Conservation (phyloP, 2,888 invertebrate genomes). For the Chrysopilus asiliformis region DNA sequence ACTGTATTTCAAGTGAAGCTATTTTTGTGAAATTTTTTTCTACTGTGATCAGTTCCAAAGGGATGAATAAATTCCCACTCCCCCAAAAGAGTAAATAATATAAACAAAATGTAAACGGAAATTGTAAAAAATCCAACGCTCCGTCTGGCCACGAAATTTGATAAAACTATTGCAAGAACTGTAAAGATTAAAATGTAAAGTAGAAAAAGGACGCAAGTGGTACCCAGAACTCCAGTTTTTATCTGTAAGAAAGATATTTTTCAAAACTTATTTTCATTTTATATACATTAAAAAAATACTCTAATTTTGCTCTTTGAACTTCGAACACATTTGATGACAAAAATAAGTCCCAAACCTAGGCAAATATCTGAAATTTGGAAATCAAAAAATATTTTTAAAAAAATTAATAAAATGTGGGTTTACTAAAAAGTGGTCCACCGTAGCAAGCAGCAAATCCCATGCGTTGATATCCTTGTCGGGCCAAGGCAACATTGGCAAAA, state of each 20-base stretch:
- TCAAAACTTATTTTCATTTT: too few relatives aligned
- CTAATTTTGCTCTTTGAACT: too few relatives aligned
- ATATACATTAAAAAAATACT: too few relatives aligned
- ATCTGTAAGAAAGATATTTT: too few relatives aligned
- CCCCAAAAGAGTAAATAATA: conserved; percentile 38
- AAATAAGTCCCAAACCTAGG: too few relatives aligned
- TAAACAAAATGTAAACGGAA: conserved; percentile 37
- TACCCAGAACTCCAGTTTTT: conserved; percentile 34
- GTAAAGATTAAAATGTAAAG: conserved; percentile 33
- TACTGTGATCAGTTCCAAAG: conserved; percentile 31
- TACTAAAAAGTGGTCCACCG: conserved; percentile 54
- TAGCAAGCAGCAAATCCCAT: conserved; percentile 56
- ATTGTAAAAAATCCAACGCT: conserved; percentile 38
- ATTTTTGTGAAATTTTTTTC: too few relatives aligned
- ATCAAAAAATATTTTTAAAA: too few relatives aligned
- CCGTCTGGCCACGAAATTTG: conserved; percentile 36
- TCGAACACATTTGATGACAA: too few relatives aligned
- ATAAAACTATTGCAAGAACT: conserved; percentile 35
- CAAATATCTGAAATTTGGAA: too few relatives aligned
- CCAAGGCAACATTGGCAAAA: conserved; percentile 46
- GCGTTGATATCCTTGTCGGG: conserved; percentile 45
- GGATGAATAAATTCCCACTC: conserved; percentile 36
- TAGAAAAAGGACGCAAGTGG: conserved; percentile 36
- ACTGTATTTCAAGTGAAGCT: too few relatives aligned
- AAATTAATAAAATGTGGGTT: too few relatives aligned